Conservation (phyloP, 2,797 vertebrate genomes). For the Botia almorhae region DNA sequence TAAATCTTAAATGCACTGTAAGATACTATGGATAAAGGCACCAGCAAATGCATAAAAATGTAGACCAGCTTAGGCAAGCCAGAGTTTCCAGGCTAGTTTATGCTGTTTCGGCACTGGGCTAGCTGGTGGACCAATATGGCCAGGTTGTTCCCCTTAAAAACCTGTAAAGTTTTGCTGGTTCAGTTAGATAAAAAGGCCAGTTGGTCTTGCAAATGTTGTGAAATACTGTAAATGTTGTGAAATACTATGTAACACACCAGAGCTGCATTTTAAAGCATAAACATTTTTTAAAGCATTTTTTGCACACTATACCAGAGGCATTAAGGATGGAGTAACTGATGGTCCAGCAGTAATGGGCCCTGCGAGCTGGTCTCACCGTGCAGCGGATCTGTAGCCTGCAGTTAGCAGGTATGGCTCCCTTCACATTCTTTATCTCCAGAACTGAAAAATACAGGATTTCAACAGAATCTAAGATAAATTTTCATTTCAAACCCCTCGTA, state of each 20-base stretch:
- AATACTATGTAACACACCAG: neutral
- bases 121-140: neutral
- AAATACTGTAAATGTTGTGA: neutral
- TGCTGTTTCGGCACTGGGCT: too few species aligned
- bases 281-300: neutral
- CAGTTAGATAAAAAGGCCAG: neutral
- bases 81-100: too few species aligned
- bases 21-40: too few species aligned
- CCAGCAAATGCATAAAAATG: too few species aligned
- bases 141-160: too few species aligned
- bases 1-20: too few species aligned
- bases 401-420: constrained; percentile 76
- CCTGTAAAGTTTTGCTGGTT: neutral
- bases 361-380: constrained; percentile 73
- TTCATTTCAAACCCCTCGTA: neutral
- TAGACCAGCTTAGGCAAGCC: too few species aligned
- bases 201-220: neutral
- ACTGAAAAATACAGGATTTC: constrained; percentile 67
- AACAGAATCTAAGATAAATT: neutral
- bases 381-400: constrained; percentile 76
- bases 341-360: constrained; percentile 82
- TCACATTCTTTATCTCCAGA: constrained; percentile 80
- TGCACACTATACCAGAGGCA: constrained; percentile 72
- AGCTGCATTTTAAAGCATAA: neutral
- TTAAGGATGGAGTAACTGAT: constrained; percentile 81